Base-by-base conservation (phyloP, 1,140 invertebrate genomes). In the Anagrus nilaparvatae region DNA sequence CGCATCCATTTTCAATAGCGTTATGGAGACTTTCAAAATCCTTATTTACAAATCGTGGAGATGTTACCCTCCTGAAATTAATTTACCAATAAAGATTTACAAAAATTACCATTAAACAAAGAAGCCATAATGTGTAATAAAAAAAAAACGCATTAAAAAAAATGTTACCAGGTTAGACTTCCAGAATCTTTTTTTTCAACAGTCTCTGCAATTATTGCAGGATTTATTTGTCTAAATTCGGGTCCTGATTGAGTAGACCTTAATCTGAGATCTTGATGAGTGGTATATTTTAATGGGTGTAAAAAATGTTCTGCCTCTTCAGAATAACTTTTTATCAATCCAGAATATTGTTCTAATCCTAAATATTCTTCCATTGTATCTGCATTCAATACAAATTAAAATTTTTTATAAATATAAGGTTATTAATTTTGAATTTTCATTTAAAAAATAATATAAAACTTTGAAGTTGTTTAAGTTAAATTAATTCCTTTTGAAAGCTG, bases 161-260 rank as follows among this genome's bases (percentile, higher is more conserved):
- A n/a, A n/a, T n/a, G n/a, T 46, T 40, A 25, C 30, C 3, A 10
- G 9, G 10, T 3, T 32, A 17, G 23, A 25, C 13, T 16, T 12
- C 35, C 37, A 0, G 29, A 17, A 1, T 49, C 37, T 13, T 51
- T 34, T 7, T 12, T 12, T 7, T 50, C 33, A 6, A 52, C 10
- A 1, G 50, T 29, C 21, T 54, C 51, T 2, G 47, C 46, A 13
- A 55, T 55, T 34, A 55, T 60, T 4, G 55, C 51, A n/a, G 58
- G 47, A 45, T 60, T 54, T 10, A 56, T 49, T 16, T 46, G 52
- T 8, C 53, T 49, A 12, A 59, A 42, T 9, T 56, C 53, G 1
- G 48, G 16, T 0, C 40, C 30, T 0, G 54, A 58, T 21, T 16
- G 44, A 3, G 44, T 48, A 12, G 24, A 51, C 19, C 33, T 33